Evolutionary conservation across 2,113 vertebrate species (phyloP).

Genomic region (Rhipidura dahli): DNA sequence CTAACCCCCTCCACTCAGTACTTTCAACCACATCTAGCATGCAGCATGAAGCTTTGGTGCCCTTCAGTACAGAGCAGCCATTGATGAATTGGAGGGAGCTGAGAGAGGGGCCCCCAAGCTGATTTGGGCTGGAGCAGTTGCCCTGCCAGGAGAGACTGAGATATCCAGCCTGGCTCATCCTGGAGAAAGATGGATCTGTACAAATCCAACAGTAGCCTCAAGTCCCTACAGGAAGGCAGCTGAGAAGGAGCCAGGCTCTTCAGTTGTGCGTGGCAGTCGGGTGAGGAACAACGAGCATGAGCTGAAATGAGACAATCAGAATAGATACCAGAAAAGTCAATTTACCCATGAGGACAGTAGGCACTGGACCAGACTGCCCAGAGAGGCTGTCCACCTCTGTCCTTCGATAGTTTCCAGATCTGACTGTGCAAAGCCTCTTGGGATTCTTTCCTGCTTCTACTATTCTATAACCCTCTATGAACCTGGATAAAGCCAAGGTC

Average conservation of each 20-base stretch:
- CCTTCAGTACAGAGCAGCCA: not conserved
- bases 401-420: not conserved
- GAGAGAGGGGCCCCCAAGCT: fast-evolving
- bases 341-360: not conserved
- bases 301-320: not conserved
- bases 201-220: not conserved
- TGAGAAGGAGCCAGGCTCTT: not conserved
- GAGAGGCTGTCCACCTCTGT: not conserved
- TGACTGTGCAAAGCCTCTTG: not conserved
- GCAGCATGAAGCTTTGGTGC: not conserved
- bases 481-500: not conserved
- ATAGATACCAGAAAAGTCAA: not conserved
- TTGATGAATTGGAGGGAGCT: not conserved
- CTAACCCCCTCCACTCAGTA: not conserved
- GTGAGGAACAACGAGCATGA: not conserved
- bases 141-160: not conserved
- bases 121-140: not conserved
- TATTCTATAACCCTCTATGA: not conserved
- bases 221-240: not conserved
- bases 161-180: not conserved
- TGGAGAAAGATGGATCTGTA: not conserved
- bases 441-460: not conserved
- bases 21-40: not conserved
- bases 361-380: not conserved
- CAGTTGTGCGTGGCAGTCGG: not conserved